Evolutionary conservation across 1,140 invertebrate genomes (phyloP).

Genomic region (Brachionus plicatilis): DNA sequence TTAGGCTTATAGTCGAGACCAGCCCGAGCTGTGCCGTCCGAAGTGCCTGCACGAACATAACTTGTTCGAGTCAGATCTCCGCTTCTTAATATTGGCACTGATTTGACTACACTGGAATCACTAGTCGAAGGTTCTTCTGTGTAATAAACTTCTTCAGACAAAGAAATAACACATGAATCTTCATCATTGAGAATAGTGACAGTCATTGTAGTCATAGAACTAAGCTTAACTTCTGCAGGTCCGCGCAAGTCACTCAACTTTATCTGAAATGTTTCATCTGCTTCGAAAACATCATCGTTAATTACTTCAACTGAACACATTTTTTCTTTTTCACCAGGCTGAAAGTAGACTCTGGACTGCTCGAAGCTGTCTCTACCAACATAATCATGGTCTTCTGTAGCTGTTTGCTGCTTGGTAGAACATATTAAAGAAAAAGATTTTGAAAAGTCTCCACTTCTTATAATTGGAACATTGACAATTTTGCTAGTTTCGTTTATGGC

Average conservation of each 20-base stretch:
- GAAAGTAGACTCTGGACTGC: conserved; percentile 53
- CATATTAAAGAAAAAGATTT: conserved; percentile 51
- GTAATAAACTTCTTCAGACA: conserved; percentile 50
- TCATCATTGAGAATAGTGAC: conserved; percentile 52
- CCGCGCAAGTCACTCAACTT: conserved; percentile 48
- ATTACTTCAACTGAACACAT: conserved; percentile 52
- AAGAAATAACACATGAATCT: conserved; percentile 50
- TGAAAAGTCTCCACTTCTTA: conserved; percentile 46
- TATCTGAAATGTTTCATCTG: conserved; percentile 54
- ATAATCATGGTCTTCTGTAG: conserved; percentile 50
- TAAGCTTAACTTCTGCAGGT: conserved; percentile 44
- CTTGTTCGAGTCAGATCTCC: conserved; percentile 49
- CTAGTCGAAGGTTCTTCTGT: conserved; percentile 48
- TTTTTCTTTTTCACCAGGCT: conserved; percentile 49
- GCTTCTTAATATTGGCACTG: conserved; percentile 46
- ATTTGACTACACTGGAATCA: conserved; percentile 45
- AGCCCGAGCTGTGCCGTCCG: conserved; percentile 55
- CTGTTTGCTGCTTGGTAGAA: conserved; percentile 51
- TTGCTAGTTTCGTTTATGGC: not conserved
- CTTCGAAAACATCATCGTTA: conserved; percentile 56
- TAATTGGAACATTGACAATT: not conserved
- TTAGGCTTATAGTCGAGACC: conserved; percentile 54
- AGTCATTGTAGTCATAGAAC: conserved; percentile 45
- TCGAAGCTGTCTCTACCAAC: conserved; percentile 47
- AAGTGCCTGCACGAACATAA: conserved; percentile 51